Conservation (phyloP, 2,888 invertebrate genomes). For the Hylaea fasciaria region DNA sequence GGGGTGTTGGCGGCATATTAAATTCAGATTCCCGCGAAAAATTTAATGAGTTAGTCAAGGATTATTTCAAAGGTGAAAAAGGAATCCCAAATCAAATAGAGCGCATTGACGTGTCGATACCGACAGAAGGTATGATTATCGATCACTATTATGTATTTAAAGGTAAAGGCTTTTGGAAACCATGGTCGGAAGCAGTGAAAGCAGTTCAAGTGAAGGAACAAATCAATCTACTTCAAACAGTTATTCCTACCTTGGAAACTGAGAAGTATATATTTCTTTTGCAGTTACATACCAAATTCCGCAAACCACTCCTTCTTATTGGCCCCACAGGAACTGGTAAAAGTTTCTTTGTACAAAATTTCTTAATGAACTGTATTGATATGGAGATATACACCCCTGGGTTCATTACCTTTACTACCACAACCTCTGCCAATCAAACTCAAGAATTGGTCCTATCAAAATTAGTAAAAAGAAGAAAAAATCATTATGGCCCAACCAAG, state of each 20-base stretch:
- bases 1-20: slow-evolving; percentile 94
- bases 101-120: slow-evolving; percentile 90
- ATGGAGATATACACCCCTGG: slow-evolving; percentile 89
- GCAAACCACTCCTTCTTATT: slow-evolving; percentile 88
- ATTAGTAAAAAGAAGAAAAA: slow-evolving; percentile 88
- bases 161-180: slow-evolving; percentile 94
- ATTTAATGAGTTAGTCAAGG: slow-evolving; percentile 87
- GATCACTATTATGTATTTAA: slow-evolving; percentile 94
- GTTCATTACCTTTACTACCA: slow-evolving; percentile 93
- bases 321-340: slow-evolving; percentile 96
- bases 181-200: slow-evolving; percentile 91
- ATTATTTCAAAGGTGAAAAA: slow-evolving; percentile 76
- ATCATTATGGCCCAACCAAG: slow-evolving; percentile 90
- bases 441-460: slow-evolving; percentile 91
- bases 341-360: slow-evolving; percentile 91
- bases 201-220: slow-evolving; percentile 82
- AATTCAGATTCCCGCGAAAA: slow-evolving; percentile 88
- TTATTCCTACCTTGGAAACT: slow-evolving; percentile 95
- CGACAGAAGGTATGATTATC: slow-evolving; percentile 90
- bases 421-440: slow-evolving; percentile 92
- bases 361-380: slow-evolving; percentile 87
- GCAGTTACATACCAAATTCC: slow-evolving; percentile 89
- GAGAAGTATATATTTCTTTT: slow-evolving; percentile 91
- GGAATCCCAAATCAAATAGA: slow-evolving; percentile 81
- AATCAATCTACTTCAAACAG: slow-evolving; percentile 87